Evolutionary conservation across 1,140 invertebrate species (phyloP).

Genomic region (Bradynema listronoti): DNA sequence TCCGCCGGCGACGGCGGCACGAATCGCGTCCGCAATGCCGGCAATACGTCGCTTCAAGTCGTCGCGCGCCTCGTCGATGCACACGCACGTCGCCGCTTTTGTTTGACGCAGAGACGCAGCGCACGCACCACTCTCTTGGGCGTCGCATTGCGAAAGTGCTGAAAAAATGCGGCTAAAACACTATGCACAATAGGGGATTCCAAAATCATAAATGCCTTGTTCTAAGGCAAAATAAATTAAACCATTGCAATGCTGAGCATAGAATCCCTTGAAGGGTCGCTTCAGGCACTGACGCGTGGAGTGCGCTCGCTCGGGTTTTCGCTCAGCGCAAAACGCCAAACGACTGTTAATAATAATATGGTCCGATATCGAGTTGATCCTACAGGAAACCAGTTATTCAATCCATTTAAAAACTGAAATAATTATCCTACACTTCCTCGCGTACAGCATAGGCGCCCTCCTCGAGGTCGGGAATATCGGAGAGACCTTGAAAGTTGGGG

Average conservation of each 20-base stretch:
- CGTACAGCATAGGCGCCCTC: slow-evolving; percentile 47
- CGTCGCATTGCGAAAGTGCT: slow-evolving; percentile 45
- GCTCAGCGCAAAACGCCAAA: slow-evolving; percentile 55
- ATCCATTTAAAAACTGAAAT: background rate
- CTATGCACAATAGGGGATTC: no score
- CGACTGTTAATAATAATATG: slow-evolving; percentile 55
- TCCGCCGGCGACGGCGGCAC: slow-evolving; percentile 38
- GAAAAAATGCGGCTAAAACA: slow-evolving; percentile 9
- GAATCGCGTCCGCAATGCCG: slow-evolving; percentile 53
- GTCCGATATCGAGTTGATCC: slow-evolving; percentile 57
- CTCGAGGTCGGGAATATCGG: slow-evolving; percentile 55
- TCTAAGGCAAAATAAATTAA: no score
- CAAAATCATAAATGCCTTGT: no score
- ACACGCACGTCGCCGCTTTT: slow-evolving; percentile 50
- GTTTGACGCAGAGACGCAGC: slow-evolving; percentile 19
- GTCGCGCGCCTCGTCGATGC: slow-evolving; percentile 54
- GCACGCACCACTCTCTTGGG: slow-evolving; percentile 31
- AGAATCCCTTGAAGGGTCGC: slow-evolving; percentile 51
- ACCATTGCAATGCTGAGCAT: no score
- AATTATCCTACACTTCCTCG: slow-evolving; percentile 48
- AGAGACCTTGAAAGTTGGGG: slow-evolving; percentile 47
- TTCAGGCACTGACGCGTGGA: slow-evolving; percentile 43
- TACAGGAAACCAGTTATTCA: slow-evolving; percentile 16
- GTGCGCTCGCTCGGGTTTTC: slow-evolving; percentile 50
- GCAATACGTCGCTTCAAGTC: slow-evolving; percentile 53